These are phyloP conservation scores for Watsonalla cultraria DNA, from an alignment of 2,888 invertebrate species.

Conservation along the genomic window DNA sequence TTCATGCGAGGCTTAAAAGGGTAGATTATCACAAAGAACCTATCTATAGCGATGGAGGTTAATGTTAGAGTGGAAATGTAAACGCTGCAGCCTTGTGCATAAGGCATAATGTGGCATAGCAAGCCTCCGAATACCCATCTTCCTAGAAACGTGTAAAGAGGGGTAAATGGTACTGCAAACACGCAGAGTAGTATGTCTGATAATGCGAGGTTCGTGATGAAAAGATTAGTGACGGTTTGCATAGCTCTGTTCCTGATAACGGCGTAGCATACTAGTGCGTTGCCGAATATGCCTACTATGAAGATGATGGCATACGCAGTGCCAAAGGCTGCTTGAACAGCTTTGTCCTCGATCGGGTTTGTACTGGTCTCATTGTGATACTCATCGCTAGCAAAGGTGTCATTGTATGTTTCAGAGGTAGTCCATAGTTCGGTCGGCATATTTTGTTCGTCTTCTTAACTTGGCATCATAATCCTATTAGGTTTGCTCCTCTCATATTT, in stretches of 20 bases:
- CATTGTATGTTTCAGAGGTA: conserved; percentile 36
- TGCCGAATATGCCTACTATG: conserved; percentile 88
- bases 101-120: conserved; percentile 91
- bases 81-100: conserved; percentile 91
- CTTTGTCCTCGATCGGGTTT: conserved; percentile 81
- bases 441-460: conserved; percentile 49
- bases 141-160: conserved; percentile 89
- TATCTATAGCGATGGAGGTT: conserved; percentile 94
- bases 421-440: conserved; percentile 65
- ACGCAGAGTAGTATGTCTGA: conserved; percentile 92
- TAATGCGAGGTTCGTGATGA: conserved; percentile 93
- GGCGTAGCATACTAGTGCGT: conserved; percentile 91
- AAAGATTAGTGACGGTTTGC: conserved; percentile 95
- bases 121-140: conserved; percentile 91
- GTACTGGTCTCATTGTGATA: conserved; percentile 38
- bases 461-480: conserved; percentile 61
- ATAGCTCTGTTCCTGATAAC: conserved; percentile 91
- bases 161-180: conserved; percentile 93
- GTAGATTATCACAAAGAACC: conserved; percentile 93
- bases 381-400: conserved; percentile 32
- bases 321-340: conserved; percentile 86
- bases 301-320: conserved; percentile 88
- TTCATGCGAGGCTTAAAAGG: conserved; percentile 92
- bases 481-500: conserved; percentile 48
- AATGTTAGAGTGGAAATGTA: conserved; percentile 94